Conservation (phyloP, 2,797 vertebrate species). For the Enteromius mattozi region DNA sequence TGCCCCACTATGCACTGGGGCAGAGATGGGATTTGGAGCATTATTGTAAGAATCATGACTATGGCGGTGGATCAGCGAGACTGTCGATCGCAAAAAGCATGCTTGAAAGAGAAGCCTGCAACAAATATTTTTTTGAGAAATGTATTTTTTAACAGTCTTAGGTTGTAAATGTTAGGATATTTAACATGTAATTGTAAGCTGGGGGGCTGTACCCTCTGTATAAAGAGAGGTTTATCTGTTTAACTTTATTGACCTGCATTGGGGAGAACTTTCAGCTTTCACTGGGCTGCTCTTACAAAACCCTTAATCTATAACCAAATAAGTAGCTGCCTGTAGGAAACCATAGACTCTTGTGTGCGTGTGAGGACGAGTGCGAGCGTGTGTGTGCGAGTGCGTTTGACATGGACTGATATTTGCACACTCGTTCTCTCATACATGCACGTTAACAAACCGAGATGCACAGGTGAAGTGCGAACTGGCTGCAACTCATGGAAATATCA, state of each 20-base stretch:
- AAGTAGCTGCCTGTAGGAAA: conserved; percentile 97
- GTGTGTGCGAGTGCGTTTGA: conserved; percentile 39
- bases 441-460: conserved; percentile 76
- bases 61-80: conserved; percentile 58
- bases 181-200: conserved; percentile 92
- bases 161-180: conserved; percentile 98
- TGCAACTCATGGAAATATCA: conserved; percentile 85
- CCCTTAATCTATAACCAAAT: conserved; percentile 95
- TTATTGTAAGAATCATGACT: conserved; percentile 37
- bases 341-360: conserved; percentile 74
- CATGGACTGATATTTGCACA: conserved; percentile 76
- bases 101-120: conserved; percentile 91
- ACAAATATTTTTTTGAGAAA: conserved; percentile 98
- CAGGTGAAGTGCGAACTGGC: conserved; percentile 84
- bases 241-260: conserved; percentile 85
- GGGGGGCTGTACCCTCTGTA: conserved; percentile 83
- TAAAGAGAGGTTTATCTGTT: conserved; percentile 96
- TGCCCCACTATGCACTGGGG: conserved; percentile 37
- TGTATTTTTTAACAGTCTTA: conserved; percentile 99
- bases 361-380: conserved; percentile 15
- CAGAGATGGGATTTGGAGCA: conserved; percentile 36
- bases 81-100: conserved; percentile 77
- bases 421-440: conserved; percentile 73
- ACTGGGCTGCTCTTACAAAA: conserved; percentile 88
- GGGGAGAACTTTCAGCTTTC: conserved; percentile 82